These are phyloP conservation scores for Syndactyla subalaris DNA, from an alignment of 2,797 vertebrate genomes.

Conservation along the genomic window DNA sequence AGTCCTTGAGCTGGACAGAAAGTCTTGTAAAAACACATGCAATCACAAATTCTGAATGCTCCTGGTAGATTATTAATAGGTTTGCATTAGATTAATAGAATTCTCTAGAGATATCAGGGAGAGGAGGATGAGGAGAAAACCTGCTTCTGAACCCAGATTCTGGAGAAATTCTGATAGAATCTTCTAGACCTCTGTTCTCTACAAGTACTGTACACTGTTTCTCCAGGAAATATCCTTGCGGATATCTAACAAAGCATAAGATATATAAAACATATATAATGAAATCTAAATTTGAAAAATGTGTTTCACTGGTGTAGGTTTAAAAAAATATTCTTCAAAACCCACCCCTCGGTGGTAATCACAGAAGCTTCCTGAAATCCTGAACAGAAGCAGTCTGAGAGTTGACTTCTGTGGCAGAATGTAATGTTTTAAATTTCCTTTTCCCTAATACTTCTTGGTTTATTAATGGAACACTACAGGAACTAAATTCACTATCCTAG, in stretches of 20 bases:
- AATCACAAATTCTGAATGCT: background rate
- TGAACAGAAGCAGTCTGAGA: background rate
- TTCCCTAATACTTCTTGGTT: background rate
- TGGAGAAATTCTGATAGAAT: background rate
- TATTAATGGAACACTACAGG: background rate
- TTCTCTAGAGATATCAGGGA: background rate
- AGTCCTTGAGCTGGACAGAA: background rate
- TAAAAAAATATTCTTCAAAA: background rate
- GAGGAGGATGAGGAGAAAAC: background rate
- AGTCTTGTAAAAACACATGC: background rate
- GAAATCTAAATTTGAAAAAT: background rate
- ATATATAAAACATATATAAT: background rate
- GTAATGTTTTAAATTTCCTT: background rate
- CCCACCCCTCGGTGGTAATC: background rate
- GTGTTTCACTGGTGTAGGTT: accelerated
- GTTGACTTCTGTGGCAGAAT: background rate
- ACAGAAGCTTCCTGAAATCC: background rate
- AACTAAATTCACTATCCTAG: background rate
- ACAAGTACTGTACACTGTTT: background rate
- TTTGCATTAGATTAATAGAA: background rate
- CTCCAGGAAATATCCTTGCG: background rate
- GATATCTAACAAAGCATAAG: background rate
- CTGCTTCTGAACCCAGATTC: background rate
- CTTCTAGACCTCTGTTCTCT: background rate
- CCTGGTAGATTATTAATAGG: background rate